phyloP scores from a whole-genome alignment of 2,888 invertebrate species.

The Hymenopus coronatus region DNA sequence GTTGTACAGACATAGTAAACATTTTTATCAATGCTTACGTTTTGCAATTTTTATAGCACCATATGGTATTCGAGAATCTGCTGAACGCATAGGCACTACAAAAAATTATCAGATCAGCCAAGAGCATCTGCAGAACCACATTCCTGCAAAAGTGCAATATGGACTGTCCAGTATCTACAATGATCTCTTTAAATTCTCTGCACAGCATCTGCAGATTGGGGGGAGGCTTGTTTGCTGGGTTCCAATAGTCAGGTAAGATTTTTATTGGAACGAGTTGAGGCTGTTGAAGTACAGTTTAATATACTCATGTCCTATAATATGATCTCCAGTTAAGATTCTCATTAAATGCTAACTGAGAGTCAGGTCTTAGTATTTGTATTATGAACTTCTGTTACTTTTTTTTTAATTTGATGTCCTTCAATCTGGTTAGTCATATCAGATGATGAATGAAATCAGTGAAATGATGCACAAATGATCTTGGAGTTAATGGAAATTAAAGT shows the following conservation, averaged over 20 bases:
- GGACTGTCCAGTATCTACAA: conserved; percentile 74
- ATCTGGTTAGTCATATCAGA: too few relatives aligned
- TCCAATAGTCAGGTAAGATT: conserved; percentile 73
- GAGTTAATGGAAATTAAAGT: too few relatives aligned
- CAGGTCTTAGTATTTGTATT: too few relatives aligned
- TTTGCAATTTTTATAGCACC: conserved; percentile 68
- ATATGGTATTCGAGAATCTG: conserved; percentile 94
- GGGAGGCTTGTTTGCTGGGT: conserved; percentile 94
- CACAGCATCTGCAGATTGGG: conserved; percentile 67
- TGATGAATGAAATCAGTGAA: too few relatives aligned
- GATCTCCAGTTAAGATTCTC: too few relatives aligned
- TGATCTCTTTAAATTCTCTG: conserved; percentile 83
- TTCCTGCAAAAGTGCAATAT: conserved; percentile 84
- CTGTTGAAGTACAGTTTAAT: too few relatives aligned
- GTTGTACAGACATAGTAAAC: too few relatives aligned
- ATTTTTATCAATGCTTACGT: neutral
- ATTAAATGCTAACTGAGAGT: too few relatives aligned
- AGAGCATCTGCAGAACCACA: conserved; percentile 65
- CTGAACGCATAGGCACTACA: conserved; percentile 71
- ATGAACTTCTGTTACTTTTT: too few relatives aligned
- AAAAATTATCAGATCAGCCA: conserved; percentile 60
- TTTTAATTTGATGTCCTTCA: too few relatives aligned
- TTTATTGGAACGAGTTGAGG: neutral
- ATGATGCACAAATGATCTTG: too few relatives aligned
- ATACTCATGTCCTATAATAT: too few relatives aligned